These are phyloP conservation scores for Rhinella marina DNA, from an alignment of 2,797 vertebrate species.

Conservation along the genomic window DNA sequence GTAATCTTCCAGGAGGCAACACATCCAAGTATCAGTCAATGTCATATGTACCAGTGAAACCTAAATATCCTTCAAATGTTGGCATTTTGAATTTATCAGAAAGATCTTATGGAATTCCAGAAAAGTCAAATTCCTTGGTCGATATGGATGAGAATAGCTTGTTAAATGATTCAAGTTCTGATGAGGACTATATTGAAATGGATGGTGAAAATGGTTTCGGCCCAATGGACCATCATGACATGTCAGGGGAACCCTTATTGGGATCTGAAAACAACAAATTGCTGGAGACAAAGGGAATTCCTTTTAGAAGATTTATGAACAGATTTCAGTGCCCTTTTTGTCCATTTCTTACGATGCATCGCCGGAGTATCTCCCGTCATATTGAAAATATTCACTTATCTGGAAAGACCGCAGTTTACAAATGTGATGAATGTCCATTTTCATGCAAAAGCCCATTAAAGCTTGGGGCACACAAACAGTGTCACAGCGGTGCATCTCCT, in stretches of 20 bases:
- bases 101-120: slow-evolving; percentile 82
- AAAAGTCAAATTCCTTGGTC: slow-evolving; percentile 79
- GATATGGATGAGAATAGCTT: slow-evolving; percentile 86
- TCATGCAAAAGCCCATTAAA: slow-evolving; percentile 95
- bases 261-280: slow-evolving; percentile 94
- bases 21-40: slow-evolving; percentile 82
- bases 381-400: slow-evolving; percentile 98
- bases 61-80: slow-evolving; percentile 87
- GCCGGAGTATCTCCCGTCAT: slow-evolving; percentile 95
- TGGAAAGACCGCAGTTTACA: slow-evolving; percentile 94
- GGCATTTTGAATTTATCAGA: slow-evolving; percentile 88
- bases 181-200: slow-evolving; percentile 90
- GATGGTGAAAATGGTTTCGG: slow-evolving; percentile 90
- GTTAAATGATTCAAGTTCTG: slow-evolving; percentile 92
- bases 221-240: slow-evolving; percentile 83
- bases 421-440: slow-evolving; percentile 95
- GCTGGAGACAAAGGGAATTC: slow-evolving; percentile 96
- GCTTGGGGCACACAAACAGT: slow-evolving; percentile 90
- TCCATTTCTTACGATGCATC: slow-evolving; percentile 96
- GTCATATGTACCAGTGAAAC: slow-evolving; percentile 86
- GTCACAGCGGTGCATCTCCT: slow-evolving; percentile 81
- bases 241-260: slow-evolving; percentile 89
- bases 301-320: slow-evolving; percentile 95
- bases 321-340: slow-evolving; percentile 98
- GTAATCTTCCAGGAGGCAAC: slow-evolving; percentile 78